A percentile compares a stretch with the other conserved stretches of the same genome.
phyloP scores from a whole-genome alignment of 2,113 vertebrate genomes.

The Agelaius phoeniceus region DNA sequence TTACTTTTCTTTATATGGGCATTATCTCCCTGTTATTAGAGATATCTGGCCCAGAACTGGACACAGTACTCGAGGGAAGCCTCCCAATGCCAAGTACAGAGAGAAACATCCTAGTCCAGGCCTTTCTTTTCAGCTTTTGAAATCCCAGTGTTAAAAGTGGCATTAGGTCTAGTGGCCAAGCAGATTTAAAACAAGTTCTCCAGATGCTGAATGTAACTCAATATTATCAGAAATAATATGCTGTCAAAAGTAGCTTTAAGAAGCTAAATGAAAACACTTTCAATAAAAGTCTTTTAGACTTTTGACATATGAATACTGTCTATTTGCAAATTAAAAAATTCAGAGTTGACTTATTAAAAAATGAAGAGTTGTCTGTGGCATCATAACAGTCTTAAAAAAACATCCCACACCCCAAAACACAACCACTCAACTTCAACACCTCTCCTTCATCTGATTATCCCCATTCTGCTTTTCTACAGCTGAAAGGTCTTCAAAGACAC shows the following conservation, averaged over 20 bases:
- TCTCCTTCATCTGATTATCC: background rate
- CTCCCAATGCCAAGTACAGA: background rate
- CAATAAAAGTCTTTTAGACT: background rate
- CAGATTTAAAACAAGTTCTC: background rate
- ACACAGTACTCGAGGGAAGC: background rate
- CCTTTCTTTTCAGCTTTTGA: background rate
- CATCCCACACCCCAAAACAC: background rate
- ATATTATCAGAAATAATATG: background rate
- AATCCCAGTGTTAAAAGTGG: background rate
- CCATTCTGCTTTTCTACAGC: background rate
- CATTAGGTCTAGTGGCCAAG: background rate
- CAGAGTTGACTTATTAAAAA: background rate
- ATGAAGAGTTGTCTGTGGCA: background rate
- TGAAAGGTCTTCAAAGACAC: background rate
- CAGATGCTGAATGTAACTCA: background rate
- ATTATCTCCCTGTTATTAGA: background rate
- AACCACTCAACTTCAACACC: background rate
- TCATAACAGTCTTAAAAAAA: background rate
- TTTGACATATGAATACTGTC: background rate
- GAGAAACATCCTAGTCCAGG: background rate
- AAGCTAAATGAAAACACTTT: background rate
- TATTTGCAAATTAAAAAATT: conserved; percentile 1
- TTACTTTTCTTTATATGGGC: background rate
- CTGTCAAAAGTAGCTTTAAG: background rate
- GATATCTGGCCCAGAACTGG: background rate